Evolutionary conservation across 2,797 vertebrate species (phyloP), one percentile per base, ranked within the genome.

Genomic region (Spinus pinus): DNA sequence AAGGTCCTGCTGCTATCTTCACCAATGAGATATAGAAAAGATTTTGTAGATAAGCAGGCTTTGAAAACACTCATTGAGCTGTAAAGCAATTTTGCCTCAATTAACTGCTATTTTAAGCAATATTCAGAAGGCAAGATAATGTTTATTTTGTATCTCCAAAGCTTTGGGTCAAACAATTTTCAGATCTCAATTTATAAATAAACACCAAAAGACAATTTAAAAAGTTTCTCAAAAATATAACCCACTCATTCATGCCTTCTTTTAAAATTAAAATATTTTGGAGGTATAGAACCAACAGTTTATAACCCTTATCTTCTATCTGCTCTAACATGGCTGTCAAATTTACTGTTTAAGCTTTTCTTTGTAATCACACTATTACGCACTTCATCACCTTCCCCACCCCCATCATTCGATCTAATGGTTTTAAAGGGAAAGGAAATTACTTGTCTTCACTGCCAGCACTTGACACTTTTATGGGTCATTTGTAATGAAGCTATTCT

Each of bases 401-500:
- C 97, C 96, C 96, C 97, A 95, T 96, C 97, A 95, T 93, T 96
- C 92, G 86, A 88, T 74, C 97, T 97, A 97, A 98, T 97, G 97
- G 97, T 97, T 97, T 98, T 97, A 98, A 97, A 97, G 96, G 97
- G 94, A 96, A 97, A 97, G 97, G 98, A 98, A 98, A 98, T 98
- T 97, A 98, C 98, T 98, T 98, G 98, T 98, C 97, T 97, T 97
- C 96, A 93, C 97, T 97, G 97, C 98, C 97, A 96, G 97, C 97
- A 91, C 97, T 97, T 98, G 98, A 98, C 98, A 98, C 96, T 97
- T 98, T 98, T 98, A 98, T 98, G 98, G 98, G 97, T 98, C 97
- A 97, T 98, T 97, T 98, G 98, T 98, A 98, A 98, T 98, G 98
- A 98, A 98, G 97, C 98, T 97, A 98, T 98, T 98, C 98, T 98